These are phyloP conservation scores for Melanotaenia pygmaea DNA, from an alignment of 2,797 vertebrate species.

Conservation along the genomic window DNA sequence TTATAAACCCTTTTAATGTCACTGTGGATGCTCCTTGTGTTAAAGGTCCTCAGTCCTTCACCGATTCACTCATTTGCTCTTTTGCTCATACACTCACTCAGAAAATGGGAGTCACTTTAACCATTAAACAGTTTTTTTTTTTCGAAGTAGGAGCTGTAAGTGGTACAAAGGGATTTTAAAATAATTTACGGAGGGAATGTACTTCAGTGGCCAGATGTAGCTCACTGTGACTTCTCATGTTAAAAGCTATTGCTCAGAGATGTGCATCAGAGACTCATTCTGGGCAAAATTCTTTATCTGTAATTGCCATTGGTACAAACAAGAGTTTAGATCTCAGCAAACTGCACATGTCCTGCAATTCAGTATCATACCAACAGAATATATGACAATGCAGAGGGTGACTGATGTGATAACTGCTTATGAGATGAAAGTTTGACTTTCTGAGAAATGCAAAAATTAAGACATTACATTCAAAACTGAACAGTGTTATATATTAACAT, in stretches of 20 bases:
- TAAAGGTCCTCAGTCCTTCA: too few species aligned
- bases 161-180: background rate
- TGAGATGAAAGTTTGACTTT: too few species aligned
- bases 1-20: background rate
- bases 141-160: too few species aligned
- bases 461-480: too few species aligned
- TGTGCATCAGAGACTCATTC: background rate
- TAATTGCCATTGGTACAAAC: too few species aligned
- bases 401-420: too few species aligned
- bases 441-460: too few species aligned
- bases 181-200: background rate
- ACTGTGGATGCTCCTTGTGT: background rate
- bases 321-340: too few species aligned
- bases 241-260: background rate
- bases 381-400: too few species aligned
- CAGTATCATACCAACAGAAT: too few species aligned
- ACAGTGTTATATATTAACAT: too few species aligned
- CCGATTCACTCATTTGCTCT: background rate
- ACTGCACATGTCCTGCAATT: too few species aligned
- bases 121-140: background rate
- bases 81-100: background rate
- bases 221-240: background rate
- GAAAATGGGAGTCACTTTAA: background rate
- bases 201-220: background rate
- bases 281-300: background rate